Conservation (phyloP, 2,888 invertebrate species). For the Leptopilina myrica region DNA sequence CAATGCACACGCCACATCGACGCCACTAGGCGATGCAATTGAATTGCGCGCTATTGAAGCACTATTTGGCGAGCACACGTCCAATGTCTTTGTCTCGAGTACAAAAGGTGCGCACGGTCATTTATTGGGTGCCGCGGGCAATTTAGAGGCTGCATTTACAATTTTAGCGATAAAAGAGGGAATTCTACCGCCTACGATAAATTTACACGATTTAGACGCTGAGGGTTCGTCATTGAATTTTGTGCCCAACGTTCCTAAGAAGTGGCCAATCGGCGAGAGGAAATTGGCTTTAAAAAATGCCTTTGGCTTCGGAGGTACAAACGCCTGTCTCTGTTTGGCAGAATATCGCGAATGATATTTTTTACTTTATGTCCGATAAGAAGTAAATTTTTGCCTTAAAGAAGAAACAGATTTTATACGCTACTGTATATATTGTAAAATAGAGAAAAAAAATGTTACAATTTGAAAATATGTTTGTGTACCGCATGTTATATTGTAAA, state of each 20-base stretch:
- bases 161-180: conserved; percentile 87
- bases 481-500: background rate
- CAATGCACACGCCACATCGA: conserved; percentile 99
- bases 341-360: conserved; percentile 67
- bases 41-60: conserved; percentile 88
- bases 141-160: conserved; percentile 93
- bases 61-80: conserved; percentile 82
- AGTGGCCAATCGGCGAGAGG: conserved; percentile 79
- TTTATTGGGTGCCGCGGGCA: conserved; percentile 97
- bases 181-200: conserved; percentile 91
- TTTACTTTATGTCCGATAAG: too few species aligned
- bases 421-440: background rate
- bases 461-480: too few species aligned
- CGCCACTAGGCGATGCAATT: conserved; percentile 93
- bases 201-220: conserved; percentile 85
- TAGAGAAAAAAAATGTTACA: background rate
- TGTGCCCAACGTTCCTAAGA: conserved; percentile 80
- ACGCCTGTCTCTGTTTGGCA: conserved; percentile 89
- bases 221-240: conserved; percentile 82
- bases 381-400: background rate
- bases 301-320: conserved; percentile 99
- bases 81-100: conserved; percentile 86
- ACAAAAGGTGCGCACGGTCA: conserved; percentile 99
- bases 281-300: conserved; percentile 95
- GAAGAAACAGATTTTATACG: too few species aligned